A percentile compares a stretch with the other conserved stretches of the same genome.
phyloP scores from a whole-genome alignment of 2,797 vertebrate genomes.

The Prunella strophiata region DNA sequence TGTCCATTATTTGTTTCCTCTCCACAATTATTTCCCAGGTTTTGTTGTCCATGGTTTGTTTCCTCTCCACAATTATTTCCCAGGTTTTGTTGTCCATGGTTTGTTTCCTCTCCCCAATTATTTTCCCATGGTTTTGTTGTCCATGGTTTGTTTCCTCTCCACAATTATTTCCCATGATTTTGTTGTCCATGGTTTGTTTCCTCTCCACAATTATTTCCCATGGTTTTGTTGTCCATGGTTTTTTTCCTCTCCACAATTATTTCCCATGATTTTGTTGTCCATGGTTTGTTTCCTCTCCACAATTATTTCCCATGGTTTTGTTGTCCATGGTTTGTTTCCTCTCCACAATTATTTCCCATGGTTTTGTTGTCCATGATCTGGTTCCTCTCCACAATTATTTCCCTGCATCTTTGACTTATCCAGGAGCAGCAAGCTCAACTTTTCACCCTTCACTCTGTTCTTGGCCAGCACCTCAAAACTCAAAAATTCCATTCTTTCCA shows the following conservation, averaged over 20 bases:
- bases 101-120: fast-evolving
- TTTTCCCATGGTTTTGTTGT: fast-evolving
- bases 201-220: not conserved
- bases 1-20: fast-evolving
- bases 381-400: fast-evolving
- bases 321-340: fast-evolving
- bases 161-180: fast-evolving
- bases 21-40: fast-evolving
- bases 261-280: not conserved
- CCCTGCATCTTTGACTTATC: no score
- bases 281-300: fast-evolving
- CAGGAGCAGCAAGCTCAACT: not conserved
- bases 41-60: fast-evolving
- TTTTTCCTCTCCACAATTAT: fast-evolving
- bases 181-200: fast-evolving
- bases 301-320: fast-evolving
- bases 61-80: not conserved
- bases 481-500: fast-evolving
- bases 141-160: fast-evolving
- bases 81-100: fast-evolving
- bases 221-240: fast-evolving
- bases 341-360: not conserved
- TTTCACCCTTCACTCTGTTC: not conserved
- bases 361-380: fast-evolving
- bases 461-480: not conserved